Evolutionary conservation across 2,797 vertebrate genomes (phyloP), one percentile per base, ranked within the genome.

Genomic region (Poliocrania exsul): DNA sequence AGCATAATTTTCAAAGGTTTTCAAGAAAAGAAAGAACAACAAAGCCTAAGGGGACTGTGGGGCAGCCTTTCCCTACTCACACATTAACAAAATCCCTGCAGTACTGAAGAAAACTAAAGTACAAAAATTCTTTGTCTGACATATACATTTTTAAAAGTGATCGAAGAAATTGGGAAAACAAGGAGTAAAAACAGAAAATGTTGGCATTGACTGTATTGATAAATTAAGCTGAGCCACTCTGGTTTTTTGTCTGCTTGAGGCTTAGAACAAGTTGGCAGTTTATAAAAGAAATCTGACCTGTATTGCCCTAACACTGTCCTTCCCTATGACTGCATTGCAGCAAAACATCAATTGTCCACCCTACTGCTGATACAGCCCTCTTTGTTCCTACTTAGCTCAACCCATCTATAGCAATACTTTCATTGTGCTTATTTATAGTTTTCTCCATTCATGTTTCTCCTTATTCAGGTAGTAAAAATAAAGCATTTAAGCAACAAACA

Each of bases 401-500:
- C 20, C 71, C 60, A 28, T 18, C 29, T 71, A 60, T 42, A 56
- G 28, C n/a, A 56, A 49, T 54, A 37, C 4, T 66, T 53, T 66
- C 60, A n/a, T 74, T 40, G 8, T 85, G 31, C 33, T 62, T 53
- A 20, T 49, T 80, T 46, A 16, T 16, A 7, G 24, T 58, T 80
- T 42, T 38, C 33, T 53, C 50, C 38, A 42, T 53, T 88, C 37
- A n/a, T 6, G 3, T 91, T 90, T 86, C 49, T 86, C 20, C 29
- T 69, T 46, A 53, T 16, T 77, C 17, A 16, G 2, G 0, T 84
- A 49, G 33, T 50, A 51, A 93, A 85, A 95, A 75, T 49, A 65
- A 94, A 87, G 75, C 60, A 23, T 64, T 88, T 94, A 78, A 82
- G 65, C 79, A 86, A 38, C 56, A 86, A 64, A 82, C 31, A 80